A percentile compares a stretch with the other conserved stretches of the same genome.
phyloP scores from a whole-genome alignment of 92 coral and sea anemone genomes.

The Phenganax marumi region DNA sequence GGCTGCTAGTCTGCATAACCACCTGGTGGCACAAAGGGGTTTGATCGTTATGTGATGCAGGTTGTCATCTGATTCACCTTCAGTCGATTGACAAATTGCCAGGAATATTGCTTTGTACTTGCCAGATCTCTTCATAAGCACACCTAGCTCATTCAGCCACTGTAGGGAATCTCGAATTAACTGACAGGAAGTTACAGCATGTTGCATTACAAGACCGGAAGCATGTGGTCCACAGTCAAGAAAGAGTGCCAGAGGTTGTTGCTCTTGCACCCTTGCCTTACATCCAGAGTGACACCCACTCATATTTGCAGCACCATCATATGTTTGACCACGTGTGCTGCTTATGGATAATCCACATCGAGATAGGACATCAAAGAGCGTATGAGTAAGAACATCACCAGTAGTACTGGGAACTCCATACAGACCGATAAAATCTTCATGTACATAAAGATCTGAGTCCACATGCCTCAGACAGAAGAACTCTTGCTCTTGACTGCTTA shows the following conservation, averaged over 20 bases:
- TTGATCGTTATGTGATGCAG: conserved; percentile 27
- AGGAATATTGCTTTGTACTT: conserved; percentile 19
- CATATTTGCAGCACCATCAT: background rate
- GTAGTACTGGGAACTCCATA: conserved; percentile 42
- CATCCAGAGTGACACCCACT: conserved; percentile 27
- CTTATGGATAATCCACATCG: conserved; percentile 5
- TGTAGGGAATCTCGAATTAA: conserved; percentile 18
- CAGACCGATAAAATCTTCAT: conserved; percentile 25
- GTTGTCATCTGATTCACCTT: conserved; percentile 1
- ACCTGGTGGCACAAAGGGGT: conserved; percentile 45
- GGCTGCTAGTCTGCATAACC: conserved; percentile 43
- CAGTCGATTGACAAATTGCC: conserved; percentile 31
- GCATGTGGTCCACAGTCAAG: conserved; percentile 31
- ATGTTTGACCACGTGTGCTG: background rate
- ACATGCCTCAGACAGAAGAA: conserved; percentile 40
- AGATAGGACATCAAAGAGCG: conserved; percentile 24
- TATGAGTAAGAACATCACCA: conserved; percentile 16
- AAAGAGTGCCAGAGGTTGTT: conserved; percentile 31
- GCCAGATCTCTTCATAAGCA: conserved; percentile 41
- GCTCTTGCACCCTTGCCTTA: conserved; percentile 40
- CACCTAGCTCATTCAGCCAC: conserved; percentile 28
- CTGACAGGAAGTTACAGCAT: conserved; percentile 18
- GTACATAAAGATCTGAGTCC: conserved; percentile 35
- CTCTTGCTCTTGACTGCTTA: conserved; percentile 42
- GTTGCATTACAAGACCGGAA: conserved; percentile 22